Evolutionary conservation across 2,888 invertebrate genomes (phyloP), one percentile per base, ranked within the genome.

Genomic region (Dynastes maya): DNA sequence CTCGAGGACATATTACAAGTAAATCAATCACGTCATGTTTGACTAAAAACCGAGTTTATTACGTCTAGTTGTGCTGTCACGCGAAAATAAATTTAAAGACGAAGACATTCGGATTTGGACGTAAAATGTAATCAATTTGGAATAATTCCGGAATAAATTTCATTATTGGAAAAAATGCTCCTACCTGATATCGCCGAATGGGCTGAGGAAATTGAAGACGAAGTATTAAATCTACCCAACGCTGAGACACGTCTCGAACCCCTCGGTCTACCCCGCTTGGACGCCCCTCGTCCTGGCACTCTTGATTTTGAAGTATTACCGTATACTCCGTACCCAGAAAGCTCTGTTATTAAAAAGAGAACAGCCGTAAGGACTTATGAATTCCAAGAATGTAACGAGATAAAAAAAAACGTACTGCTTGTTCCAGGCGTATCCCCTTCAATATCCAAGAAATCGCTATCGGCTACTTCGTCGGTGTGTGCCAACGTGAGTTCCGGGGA

Each of bases 181-280:
- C 13, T 61, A 61, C 61, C 61, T 22, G n/a, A 22, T 61, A 61
- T 9, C 22, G 61, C 29, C n/a, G 61, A 61, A 61, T 61, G 61
- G 16, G 76, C 11, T 27, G 76, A 65, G 22, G 77, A 68, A 61
- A 45, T 61, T 3, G 68, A 78, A 37, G 77, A n/a, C 67, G 72
- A 78, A 27, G 77, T 78, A 65, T 82, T 83, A 76, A 84, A 83
- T 75, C 89, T 85, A 65, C 89, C 89, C 84, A 86, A 87, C 82
- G 86, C 90, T 82, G 85, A 91, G 68, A 92, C 91, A 83, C 94
- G 91, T 1, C 94, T 89, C 0, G 94, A 93, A 78, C 95, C 95
- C 72, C 95, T 91, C 70, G 95, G 95, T 67, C 95, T 90, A 0
- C 95, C 95, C 22, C 95, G 92, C 84, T 94, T 92, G 1, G 93